Evolutionary conservation across 1,140 invertebrate species (phyloP).

Genomic region (Drosophila murphyi): DNA sequence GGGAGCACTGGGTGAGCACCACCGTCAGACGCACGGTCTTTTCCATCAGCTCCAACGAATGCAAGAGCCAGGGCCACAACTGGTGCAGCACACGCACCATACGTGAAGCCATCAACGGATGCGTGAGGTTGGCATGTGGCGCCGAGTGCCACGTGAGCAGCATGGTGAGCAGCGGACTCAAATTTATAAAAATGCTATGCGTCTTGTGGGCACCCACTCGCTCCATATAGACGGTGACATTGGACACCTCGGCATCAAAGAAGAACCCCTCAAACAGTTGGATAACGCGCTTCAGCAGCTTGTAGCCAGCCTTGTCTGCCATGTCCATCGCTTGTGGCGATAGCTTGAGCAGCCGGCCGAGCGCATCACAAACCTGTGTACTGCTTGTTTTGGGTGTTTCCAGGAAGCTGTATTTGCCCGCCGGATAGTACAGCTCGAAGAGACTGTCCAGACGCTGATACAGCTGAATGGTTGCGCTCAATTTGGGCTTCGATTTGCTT

Average conservation of each 20-base stretch:
- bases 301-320: slow-evolving; percentile 16
- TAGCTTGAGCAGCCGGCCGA: slow-evolving; percentile 57
- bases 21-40: slow-evolving; percentile 47
- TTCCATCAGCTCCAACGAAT: slow-evolving; percentile 57
- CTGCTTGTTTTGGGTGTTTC: slow-evolving; percentile 30
- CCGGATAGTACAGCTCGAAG: slow-evolving; percentile 47
- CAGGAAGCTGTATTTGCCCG: slow-evolving; percentile 46
- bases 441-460: slow-evolving; percentile 48
- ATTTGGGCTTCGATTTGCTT: background rate
- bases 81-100: slow-evolving; percentile 41
- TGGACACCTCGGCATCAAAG: slow-evolving; percentile 43
- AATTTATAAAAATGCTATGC: slow-evolving; percentile 53
- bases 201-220: slow-evolving; percentile 73
- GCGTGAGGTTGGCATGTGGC: slow-evolving; percentile 41
- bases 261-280: slow-evolving; percentile 56
- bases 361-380: slow-evolving; percentile 52
- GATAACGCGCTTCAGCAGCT: slow-evolving; percentile 54
- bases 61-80: slow-evolving; percentile 73
- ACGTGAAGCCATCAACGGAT: slow-evolving; percentile 36
- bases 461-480: slow-evolving; percentile 25
- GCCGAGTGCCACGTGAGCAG: slow-evolving; percentile 63
- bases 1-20: slow-evolving; percentile 68
- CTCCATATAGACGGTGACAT: slow-evolving; percentile 59
- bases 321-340: slow-evolving; percentile 39
- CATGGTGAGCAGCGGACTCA: slow-evolving; percentile 57